Conservation (phyloP, 2,888 invertebrate species). For the Ormia ochracea region DNA sequence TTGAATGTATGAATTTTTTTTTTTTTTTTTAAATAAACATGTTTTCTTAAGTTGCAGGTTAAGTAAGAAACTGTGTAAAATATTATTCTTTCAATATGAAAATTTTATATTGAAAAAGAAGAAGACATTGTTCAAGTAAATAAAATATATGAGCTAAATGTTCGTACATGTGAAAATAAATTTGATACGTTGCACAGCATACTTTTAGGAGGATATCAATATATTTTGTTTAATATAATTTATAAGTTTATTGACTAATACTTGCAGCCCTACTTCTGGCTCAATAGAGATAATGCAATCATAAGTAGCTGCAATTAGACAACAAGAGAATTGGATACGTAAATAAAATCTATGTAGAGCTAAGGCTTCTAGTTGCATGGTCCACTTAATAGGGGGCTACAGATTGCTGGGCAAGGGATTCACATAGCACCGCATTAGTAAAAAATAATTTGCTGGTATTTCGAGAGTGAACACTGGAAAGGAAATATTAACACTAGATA, state of each 20-base stretch:
- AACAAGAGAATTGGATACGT: background rate
- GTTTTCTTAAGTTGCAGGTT: constrained; percentile 56
- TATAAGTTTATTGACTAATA: background rate
- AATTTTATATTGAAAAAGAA: constrained; percentile 33
- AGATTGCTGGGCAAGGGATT: too few relatives aligned
- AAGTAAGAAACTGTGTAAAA: constrained; percentile 47
- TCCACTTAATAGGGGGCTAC: too few relatives aligned
- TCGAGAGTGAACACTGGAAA: too few relatives aligned
- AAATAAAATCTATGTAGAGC: too few relatives aligned
- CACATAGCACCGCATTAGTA: too few relatives aligned
- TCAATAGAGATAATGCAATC: background rate
- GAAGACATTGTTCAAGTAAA: background rate
- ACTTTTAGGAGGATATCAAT: constrained; percentile 51
- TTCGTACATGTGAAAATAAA: constrained; percentile 62
- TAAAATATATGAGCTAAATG: constrained; percentile 62
- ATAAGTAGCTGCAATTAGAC: background rate
- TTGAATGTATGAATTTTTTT: too few relatives aligned
- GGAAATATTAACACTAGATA: too few relatives aligned
- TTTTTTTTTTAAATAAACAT: constrained; percentile 46
- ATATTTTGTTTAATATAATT: background rate
- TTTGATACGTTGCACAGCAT: background rate
- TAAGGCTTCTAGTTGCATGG: too few relatives aligned
- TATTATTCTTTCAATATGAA: constrained; percentile 7
- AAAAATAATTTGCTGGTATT: too few relatives aligned
- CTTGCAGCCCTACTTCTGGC: too few relatives aligned